Evolutionary conservation across 2,113 vertebrate species (phyloP).

Genomic region (Malurus cyaneus): DNA sequence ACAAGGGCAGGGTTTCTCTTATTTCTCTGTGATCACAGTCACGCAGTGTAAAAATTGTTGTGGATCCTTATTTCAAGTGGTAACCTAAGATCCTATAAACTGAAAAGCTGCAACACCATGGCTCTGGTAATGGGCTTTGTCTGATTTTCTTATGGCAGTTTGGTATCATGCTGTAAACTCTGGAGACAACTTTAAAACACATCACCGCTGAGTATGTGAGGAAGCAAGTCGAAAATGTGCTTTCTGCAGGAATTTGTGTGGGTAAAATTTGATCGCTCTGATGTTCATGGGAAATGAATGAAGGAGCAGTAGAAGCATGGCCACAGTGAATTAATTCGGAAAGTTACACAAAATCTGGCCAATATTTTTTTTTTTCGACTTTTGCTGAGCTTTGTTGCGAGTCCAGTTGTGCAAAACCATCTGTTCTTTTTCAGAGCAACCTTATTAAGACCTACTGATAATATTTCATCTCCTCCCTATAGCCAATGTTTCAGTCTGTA

Average conservation of each 20-base stretch:
- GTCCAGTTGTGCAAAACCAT: constrained; percentile 30
- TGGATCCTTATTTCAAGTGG: constrained; percentile 6
- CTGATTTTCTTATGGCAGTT: neutral
- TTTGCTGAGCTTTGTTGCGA: constrained; percentile 4
- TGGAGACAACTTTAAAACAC: constrained; percentile 10
- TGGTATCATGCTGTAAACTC: neutral
- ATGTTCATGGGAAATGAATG: constrained; percentile 65
- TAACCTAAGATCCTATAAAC: constrained; percentile 23
- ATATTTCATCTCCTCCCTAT: constrained; percentile 22
- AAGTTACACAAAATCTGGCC: constrained; percentile 55
- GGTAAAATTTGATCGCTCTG: constrained; percentile 60
- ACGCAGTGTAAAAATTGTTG: neutral
- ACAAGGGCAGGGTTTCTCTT: neutral
- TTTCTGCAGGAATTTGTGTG: constrained; percentile 55
- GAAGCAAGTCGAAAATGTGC: constrained; percentile 46
- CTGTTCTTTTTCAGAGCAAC: constrained; percentile 36
- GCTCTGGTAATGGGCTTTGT: constrained; percentile 18
- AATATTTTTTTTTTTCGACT: constrained; percentile 29
- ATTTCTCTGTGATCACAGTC: neutral
- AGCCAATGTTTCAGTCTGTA: neutral
- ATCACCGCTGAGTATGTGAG: constrained; percentile 29
- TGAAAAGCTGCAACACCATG: constrained; percentile 31
- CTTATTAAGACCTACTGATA: constrained; percentile 45
- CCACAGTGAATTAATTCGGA: constrained; percentile 63
- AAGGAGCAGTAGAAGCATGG: constrained; percentile 29